phyloP scores from a whole-genome alignment of 2,888 invertebrate genomes.

The Tricholauxania praeusta region DNA sequence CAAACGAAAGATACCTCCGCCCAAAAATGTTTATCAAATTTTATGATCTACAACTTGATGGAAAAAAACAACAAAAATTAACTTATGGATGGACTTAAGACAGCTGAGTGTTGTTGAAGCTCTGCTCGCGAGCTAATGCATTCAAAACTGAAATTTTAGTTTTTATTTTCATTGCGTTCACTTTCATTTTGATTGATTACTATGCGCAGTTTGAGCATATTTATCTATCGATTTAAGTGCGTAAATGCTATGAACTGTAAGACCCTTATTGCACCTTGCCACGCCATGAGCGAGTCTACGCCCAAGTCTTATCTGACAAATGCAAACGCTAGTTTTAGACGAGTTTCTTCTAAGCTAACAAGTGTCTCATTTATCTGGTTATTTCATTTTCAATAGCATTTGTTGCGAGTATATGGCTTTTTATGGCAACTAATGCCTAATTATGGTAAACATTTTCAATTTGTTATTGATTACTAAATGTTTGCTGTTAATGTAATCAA shows the following conservation, averaged over 20 bases:
- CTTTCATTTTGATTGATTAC: conserved; percentile 26
- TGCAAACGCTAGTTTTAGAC: no score
- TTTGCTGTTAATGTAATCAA: conserved; percentile 10
- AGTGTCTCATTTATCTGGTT: no score
- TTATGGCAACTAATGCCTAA: no score
- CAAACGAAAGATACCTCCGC: background rate
- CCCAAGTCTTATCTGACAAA: no score
- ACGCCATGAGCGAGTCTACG: no score
- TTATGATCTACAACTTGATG: background rate
- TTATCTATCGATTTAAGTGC: background rate
- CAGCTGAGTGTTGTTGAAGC: conserved; percentile 6
- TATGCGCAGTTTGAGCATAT: background rate
- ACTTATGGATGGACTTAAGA: background rate
- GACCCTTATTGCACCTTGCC: conserved; percentile 7
- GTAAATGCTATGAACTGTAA: background rate
- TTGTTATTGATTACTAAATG: background rate
- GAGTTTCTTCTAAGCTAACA: no score
- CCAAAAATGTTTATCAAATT: background rate
- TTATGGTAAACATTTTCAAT: no score
- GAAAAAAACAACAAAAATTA: background rate
- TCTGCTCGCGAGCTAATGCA: background rate
- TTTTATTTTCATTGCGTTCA: background rate
- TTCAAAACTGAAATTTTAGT: conserved; percentile 9
- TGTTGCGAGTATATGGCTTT: no score
- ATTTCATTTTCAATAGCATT: no score